Conservation (phyloP, 1,140 invertebrate species). For the Leptinotarsa undecemlineata region DNA sequence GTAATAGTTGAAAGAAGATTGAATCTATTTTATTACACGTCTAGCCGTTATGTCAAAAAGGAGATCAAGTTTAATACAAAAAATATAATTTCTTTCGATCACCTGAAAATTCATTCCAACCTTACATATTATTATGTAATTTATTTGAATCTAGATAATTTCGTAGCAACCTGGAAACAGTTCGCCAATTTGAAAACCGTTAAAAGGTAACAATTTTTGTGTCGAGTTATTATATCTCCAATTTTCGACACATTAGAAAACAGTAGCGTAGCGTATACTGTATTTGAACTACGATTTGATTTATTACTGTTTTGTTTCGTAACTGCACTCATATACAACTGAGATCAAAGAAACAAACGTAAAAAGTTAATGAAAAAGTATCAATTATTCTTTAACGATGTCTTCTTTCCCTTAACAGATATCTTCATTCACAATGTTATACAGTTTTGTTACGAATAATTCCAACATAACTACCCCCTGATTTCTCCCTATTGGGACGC, state of each 20-base stretch:
- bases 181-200: conserved; percentile 20
- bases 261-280: not conserved
- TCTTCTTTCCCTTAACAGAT: no score
- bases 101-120: not conserved
- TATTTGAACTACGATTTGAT: not conserved
- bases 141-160: conserved; percentile 22
- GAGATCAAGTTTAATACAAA: not conserved
- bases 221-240: conserved; percentile 16
- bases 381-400: no score
- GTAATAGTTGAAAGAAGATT: no score
- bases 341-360: no score
- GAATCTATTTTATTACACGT: no score
- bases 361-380: no score
- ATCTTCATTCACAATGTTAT: no score
- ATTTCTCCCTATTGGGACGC: not conserved
- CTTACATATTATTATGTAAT: conserved; percentile 12
- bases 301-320: no score
- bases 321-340: no score
- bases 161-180: not conserved
- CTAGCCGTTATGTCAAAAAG: not conserved
- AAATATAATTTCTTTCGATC: conserved; percentile 1
- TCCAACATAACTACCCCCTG: not conserved
- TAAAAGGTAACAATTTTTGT: not conserved
- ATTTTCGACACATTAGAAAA: conserved; percentile 16
- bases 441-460: no score